These are phyloP conservation scores for Smutsia gigantea DNA, from an alignment of 2,797 vertebrate genomes.

Conservation along the genomic window DNA sequence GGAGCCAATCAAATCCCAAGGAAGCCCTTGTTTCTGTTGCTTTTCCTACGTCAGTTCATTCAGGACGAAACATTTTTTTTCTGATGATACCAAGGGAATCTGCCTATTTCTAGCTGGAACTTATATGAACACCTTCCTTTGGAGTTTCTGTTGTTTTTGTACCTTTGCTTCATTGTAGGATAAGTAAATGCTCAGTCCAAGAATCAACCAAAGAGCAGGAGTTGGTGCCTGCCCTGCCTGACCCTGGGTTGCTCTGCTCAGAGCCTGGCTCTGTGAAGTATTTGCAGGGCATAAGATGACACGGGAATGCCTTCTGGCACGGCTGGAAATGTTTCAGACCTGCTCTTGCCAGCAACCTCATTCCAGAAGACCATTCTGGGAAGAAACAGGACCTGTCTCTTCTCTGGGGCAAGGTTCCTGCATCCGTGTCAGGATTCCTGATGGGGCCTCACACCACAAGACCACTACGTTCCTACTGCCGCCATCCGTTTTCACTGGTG, in stretches of 20 bases:
- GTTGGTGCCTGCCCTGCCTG: not conserved
- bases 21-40: not conserved
- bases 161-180: not conserved
- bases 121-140: not conserved
- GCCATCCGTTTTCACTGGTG: not conserved
- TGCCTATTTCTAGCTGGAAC: not conserved
- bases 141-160: not conserved
- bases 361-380: too few relatives aligned
- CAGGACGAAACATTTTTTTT: not conserved
- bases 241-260: not conserved
- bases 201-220: not conserved
- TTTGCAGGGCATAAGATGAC: too few relatives aligned
- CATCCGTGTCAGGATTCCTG: not conserved
- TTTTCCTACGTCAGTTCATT: not conserved
- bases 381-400: too few relatives aligned
- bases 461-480: too few relatives aligned
- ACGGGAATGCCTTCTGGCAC: too few relatives aligned
- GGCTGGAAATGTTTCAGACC: too few relatives aligned
- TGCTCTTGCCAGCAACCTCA: too few relatives aligned
- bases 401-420: not conserved
- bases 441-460: not conserved
- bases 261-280: not conserved
- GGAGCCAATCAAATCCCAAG: not conserved
- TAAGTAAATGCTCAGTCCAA: not conserved
- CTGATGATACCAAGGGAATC: not conserved